phyloP scores from a whole-genome alignment of 2,797 vertebrate species.

The Anolis apletophallus region DNA sequence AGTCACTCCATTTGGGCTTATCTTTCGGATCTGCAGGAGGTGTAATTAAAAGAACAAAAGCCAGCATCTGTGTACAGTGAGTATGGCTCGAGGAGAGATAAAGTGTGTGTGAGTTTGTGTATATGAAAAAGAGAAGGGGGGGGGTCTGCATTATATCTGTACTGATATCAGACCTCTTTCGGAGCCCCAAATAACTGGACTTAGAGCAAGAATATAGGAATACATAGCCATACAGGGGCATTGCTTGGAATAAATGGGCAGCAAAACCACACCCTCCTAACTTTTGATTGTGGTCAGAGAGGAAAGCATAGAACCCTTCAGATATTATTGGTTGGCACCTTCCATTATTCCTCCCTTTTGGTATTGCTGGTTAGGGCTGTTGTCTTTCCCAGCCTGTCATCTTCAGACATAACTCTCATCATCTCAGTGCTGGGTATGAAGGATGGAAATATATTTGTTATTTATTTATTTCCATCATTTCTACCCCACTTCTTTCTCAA shows the following conservation, averaged over 20 bases:
- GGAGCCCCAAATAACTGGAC: neutral
- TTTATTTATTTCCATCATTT: too few species aligned
- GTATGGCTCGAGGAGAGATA: constrained; percentile 15
- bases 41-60: constrained; percentile 69
- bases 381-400: neutral
- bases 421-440: neutral
- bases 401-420: neutral
- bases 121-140: neutral
- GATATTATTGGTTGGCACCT: neutral
- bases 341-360: neutral
- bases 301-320: neutral
- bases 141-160: neutral
- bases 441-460: too few species aligned
- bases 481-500: too few species aligned
- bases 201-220: too few species aligned
- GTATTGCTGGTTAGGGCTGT: neutral
- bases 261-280: too few species aligned
- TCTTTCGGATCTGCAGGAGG: constrained; percentile 66
- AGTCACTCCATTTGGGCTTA: constrained; percentile 70
- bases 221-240: neutral
- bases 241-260: too few species aligned
- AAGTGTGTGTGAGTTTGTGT: neutral
- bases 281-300: too few species aligned
- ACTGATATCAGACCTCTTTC: neutral
- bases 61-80: neutral